Conservation (phyloP, 2,888 invertebrate species). For the Microctonus hyperodae region DNA sequence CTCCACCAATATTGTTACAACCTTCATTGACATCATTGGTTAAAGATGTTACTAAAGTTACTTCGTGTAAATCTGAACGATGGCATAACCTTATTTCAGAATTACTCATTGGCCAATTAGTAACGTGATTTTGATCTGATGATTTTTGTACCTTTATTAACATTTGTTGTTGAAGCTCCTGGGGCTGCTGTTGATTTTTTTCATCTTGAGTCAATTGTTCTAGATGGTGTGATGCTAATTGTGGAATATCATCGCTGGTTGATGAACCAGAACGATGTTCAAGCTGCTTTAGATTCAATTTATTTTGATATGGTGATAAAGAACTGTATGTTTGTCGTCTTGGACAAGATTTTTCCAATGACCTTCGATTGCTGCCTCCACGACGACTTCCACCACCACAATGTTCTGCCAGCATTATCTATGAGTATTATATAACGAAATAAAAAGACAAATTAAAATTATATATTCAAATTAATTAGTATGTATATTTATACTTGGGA, state of each 20-base stretch:
- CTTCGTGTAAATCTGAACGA: constrained; percentile 2
- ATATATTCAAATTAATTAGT: constrained; percentile 16
- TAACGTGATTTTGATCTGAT: neutral
- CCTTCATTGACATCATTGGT: constrained; percentile 28
- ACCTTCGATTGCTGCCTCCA: constrained; percentile 46
- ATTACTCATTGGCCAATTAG: constrained; percentile 3
- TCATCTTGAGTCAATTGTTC: neutral
- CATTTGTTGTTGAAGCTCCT: constrained; percentile 12
- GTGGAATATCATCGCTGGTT: constrained; percentile 52
- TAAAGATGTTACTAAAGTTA: constrained; percentile 26
- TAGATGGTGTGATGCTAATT: constrained; percentile 29
- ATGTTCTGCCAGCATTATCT: constrained; percentile 63
- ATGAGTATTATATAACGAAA: too few relatives aligned
- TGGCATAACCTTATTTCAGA: neutral
- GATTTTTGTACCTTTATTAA: constrained; percentile 24
- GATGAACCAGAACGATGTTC: constrained; percentile 52
- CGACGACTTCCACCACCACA: constrained; percentile 55
- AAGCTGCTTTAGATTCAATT: constrained; percentile 39
- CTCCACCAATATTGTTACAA: constrained; percentile 44
- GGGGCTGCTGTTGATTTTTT: too few relatives aligned
- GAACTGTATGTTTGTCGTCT: constrained; percentile 57
- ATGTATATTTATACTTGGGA: constrained; percentile 47
- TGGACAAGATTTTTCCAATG: constrained; percentile 42
- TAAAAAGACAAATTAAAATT: neutral
- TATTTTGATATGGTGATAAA: constrained; percentile 48